phyloP scores from a whole-genome alignment of 2,888 invertebrate genomes.

The Conus canariensis region DNA sequence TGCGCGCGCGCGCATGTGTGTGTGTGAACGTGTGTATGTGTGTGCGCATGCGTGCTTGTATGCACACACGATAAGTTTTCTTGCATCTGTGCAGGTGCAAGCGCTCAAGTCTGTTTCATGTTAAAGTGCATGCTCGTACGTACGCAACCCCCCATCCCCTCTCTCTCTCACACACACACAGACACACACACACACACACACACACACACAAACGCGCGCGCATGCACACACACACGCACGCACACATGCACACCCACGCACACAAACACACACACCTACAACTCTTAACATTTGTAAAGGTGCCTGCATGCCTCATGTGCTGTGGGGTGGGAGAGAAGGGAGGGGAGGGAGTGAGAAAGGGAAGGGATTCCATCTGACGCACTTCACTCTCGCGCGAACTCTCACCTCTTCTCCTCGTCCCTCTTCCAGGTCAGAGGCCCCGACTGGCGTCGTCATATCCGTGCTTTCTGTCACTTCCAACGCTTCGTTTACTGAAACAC shows the following conservation, averaged over 20 bases:
- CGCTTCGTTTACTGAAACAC: not conserved
- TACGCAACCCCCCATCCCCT: not conserved
- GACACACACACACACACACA: too few relatives aligned
- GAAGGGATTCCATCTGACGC: too few relatives aligned
- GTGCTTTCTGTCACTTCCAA: not conserved
- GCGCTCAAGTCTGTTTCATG: too few relatives aligned
- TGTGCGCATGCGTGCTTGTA: too few relatives aligned
- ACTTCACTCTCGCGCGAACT: not conserved
- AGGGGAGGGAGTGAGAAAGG: too few relatives aligned
- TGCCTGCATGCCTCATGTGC: too few relatives aligned
- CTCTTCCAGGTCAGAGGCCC: not conserved
- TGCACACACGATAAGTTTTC: too few relatives aligned
- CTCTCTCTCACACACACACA: too few relatives aligned
- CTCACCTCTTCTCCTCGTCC: not conserved
- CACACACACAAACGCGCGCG: not conserved
- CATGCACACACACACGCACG: conserved; percentile 4
- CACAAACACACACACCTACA: not conserved
- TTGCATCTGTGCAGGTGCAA: too few relatives aligned
- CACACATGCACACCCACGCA: not conserved
- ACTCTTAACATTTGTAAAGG: not conserved
- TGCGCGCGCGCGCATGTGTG: too few relatives aligned
- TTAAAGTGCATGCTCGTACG: not conserved
- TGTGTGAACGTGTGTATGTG: too few relatives aligned
- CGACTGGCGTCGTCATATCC: not conserved
- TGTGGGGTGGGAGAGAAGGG: too few relatives aligned